Percentiles rank a stretch among this genome's conserved stretches.
Conservation (phyloP, 2,888 invertebrate genomes). For the Ferdinandea cuprea region DNA sequence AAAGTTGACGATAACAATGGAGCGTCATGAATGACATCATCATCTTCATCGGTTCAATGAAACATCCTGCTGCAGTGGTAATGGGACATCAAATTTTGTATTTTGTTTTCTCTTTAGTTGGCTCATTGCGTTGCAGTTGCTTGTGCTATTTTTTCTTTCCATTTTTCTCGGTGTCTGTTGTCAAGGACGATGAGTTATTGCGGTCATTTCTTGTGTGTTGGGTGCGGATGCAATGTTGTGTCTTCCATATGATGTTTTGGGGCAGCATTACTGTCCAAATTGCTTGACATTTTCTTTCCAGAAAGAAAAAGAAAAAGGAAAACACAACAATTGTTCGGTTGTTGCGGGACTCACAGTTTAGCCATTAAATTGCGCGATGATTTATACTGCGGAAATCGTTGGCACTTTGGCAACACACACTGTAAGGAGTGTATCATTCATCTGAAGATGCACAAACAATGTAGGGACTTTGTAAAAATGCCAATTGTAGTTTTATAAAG, state of each 20-base stretch:
- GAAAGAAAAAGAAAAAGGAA: too few species aligned
- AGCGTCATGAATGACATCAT: conserved; percentile 66
- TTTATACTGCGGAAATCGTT: conserved; percentile 71
- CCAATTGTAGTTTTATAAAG: neutral
- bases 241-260: neutral
- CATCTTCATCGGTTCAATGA: conserved; percentile 61
- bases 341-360: conserved; percentile 35
- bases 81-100: conserved; percentile 61
- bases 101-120: conserved; percentile 32
- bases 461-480: neutral
- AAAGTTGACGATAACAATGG: conserved; percentile 41
- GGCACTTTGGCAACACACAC: conserved; percentile 49
- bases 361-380: conserved; percentile 65
- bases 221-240: conserved; percentile 65
- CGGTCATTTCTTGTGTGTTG: conserved; percentile 54
- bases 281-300: conserved; percentile 43
- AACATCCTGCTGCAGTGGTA: conserved; percentile 60
- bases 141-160: too few species aligned
- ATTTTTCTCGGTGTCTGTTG: conserved; percentile 55
- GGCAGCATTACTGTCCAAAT: conserved; percentile 41
- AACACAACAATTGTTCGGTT: conserved; percentile 33
- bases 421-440: conserved; percentile 14
- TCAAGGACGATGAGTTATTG: conserved; percentile 75
- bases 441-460: conserved; percentile 1
- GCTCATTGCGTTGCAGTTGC: conserved; percentile 54